Evolutionary conservation across 2,797 vertebrate species (phyloP), one percentile per base, ranked within the genome.

Genomic region (Trachurus trachurus): DNA sequence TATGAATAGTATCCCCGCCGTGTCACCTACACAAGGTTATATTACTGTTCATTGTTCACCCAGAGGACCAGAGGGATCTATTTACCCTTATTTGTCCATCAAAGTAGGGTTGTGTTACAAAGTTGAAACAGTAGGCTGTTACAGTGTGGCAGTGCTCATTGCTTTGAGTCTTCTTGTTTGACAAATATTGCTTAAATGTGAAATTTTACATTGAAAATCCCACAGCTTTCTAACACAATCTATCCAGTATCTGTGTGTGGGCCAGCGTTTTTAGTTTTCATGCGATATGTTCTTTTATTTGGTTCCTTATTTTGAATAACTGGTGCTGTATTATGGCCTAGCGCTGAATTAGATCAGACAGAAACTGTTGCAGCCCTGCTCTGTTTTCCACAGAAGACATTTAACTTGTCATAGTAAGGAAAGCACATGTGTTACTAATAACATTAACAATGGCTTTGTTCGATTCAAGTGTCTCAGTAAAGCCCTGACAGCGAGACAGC

Each of bases 61-160:
- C n/a, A n/a, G 40, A 90, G 88, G 89, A 92, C 88, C 89, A 85
- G 40, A 72, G 73, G 83, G 84, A 89, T 85, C 86, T 40, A 61
- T 82, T 88, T 83, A 78, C 76, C 66, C 78, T 56, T 26, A 49
- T 59, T 52, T 57, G 29, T 71, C 54, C 19, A 6, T 45, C 65
- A 9, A 19, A 68, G 80, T 34, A 50, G 37, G 9, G 37, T 12
- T 64, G 66, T 34, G 19, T 61, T 31, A 29, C 37, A 67, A 60
- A 67, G 26, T 5, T 49, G 26, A 83, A 11, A 21, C 39, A 60
- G 12, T 10, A 22, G 69, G 16, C 17, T 66, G 39, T 62, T 65
- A 5, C 16, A 31, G 19, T 22, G 37, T 12, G 40, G 31, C 61
- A 12, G 0, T 11, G 6, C 31, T 29, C 21, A 10, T 22, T 6